phyloP scores from a whole-genome alignment of 2,888 invertebrate genomes.

The Campoplex capitator region DNA sequence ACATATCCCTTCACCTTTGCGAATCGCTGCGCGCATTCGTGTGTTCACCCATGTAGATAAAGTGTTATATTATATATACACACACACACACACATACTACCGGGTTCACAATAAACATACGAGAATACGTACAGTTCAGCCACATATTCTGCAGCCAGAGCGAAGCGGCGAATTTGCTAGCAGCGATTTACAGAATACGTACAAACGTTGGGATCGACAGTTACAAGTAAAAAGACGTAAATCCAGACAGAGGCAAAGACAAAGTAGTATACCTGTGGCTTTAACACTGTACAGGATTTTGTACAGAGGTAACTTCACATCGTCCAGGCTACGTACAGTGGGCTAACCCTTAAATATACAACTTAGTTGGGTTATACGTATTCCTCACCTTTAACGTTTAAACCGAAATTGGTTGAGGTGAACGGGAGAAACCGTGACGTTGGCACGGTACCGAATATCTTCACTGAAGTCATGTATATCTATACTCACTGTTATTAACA shows the following conservation, averaged over 20 bases:
- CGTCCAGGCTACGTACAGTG: not conserved
- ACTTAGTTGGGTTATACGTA: constrained; percentile 19
- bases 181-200: constrained; percentile 39
- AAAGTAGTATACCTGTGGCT: not conserved
- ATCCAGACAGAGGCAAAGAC: not conserved
- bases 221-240: not conserved
- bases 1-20: constrained; percentile 43
- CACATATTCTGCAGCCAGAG: constrained; percentile 18
- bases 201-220: constrained; percentile 19
- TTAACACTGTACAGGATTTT: not conserved
- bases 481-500: constrained; percentile 35
- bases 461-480: constrained; percentile 1
- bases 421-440: constrained; percentile 51
- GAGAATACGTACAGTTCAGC: not conserved
- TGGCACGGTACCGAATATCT: not conserved
- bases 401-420: constrained; percentile 52
- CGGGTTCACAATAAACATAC: not conserved
- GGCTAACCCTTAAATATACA: constrained; percentile 9
- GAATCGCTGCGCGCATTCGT: constrained; percentile 30
- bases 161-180: constrained; percentile 52
- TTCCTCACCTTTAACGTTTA: constrained; percentile 39
- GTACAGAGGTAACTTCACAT: not conserved
- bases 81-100: not conserved
- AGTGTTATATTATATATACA: not conserved
- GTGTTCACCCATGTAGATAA: constrained; percentile 40